Conservation (phyloP, 1,140 invertebrate species). For the Eriocheir sinensis region DNA sequence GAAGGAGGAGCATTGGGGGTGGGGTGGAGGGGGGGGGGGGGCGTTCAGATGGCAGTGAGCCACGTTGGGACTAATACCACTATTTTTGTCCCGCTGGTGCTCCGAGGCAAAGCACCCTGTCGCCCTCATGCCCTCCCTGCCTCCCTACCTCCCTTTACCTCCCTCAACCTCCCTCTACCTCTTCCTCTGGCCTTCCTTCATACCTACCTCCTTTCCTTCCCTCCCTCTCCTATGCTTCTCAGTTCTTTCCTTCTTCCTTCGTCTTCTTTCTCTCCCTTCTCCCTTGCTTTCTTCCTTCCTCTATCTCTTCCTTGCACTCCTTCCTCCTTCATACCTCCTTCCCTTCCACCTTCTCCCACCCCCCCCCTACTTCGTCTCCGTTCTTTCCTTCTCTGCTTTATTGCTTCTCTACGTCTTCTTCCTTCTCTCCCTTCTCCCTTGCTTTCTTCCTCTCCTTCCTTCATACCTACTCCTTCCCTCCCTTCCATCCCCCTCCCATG, state of each 20-base stretch:
- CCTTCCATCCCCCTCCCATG: no score
- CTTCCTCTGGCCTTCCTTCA: not conserved
- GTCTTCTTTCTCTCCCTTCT: not conserved
- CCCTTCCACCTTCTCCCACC: not conserved
- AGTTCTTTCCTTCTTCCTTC: not conserved
- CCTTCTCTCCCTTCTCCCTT: not conserved
- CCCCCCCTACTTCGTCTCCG: no score
- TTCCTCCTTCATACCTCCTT: not conserved
- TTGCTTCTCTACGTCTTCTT: not conserved
- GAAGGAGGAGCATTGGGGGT: not conserved
- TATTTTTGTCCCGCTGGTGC: not conserved
- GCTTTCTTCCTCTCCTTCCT: not conserved
- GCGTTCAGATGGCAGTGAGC: not conserved
- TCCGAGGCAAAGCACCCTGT: not conserved
- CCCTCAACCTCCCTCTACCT: not conserved
- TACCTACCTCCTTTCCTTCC: not conserved
- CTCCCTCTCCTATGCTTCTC: not conserved
- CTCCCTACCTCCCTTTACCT: not conserved
- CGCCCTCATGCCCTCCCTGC: not conserved
- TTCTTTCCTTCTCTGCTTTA: not conserved
- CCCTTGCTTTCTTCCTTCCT: not conserved
- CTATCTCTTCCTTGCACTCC: not conserved
- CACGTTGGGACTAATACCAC: not conserved
- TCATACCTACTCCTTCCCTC: not conserved
- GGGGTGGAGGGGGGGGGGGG: not conserved